These are phyloP conservation scores for Fulica atra DNA, from an alignment of 2,113 vertebrate genomes.

Conservation along the genomic window DNA sequence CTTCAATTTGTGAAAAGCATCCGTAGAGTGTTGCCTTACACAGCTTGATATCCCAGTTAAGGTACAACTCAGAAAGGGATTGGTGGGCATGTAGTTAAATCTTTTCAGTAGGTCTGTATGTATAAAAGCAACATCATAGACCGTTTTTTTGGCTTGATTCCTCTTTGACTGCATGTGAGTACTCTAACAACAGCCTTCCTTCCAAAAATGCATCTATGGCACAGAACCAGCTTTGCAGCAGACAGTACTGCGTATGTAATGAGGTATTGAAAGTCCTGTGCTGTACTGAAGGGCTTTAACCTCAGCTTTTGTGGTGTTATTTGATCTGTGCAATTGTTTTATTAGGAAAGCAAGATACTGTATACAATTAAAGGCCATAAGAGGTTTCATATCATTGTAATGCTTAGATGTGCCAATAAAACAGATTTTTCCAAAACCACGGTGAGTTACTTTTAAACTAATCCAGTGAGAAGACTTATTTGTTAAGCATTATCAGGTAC, in stretches of 20 bases:
- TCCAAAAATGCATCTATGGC: not conserved
- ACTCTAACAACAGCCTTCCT: rapidly evolving
- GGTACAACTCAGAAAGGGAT: not conserved
- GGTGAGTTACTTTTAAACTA: slow-evolving; percentile 2
- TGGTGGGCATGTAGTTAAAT: rapidly evolving
- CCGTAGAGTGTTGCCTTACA: not conserved
- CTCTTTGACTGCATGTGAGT: not conserved
- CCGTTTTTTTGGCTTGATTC: not conserved
- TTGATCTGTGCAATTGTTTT: not conserved
- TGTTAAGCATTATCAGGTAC: not conserved
- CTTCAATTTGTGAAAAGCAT: not conserved
- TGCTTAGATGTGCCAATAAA: not conserved
- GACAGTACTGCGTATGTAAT: not conserved
- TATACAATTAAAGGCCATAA: not conserved
- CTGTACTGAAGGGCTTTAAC: not conserved
- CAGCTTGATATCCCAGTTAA: not conserved
- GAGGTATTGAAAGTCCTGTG: not conserved
- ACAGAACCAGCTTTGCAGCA: not conserved
- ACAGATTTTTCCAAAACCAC: not conserved
- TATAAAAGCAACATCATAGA: not conserved
- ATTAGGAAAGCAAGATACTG: not conserved
- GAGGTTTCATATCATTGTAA: not conserved
- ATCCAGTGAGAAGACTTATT: not conserved
- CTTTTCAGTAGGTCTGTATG: not conserved
- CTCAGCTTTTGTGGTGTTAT: not conserved